Percentiles rank a stretch among this genome's conserved stretches.
These are phyloP conservation scores for Sabellastarte sp. DNA, from an alignment of 2,888 invertebrate genomes.

Conservation along the genomic window DNA sequence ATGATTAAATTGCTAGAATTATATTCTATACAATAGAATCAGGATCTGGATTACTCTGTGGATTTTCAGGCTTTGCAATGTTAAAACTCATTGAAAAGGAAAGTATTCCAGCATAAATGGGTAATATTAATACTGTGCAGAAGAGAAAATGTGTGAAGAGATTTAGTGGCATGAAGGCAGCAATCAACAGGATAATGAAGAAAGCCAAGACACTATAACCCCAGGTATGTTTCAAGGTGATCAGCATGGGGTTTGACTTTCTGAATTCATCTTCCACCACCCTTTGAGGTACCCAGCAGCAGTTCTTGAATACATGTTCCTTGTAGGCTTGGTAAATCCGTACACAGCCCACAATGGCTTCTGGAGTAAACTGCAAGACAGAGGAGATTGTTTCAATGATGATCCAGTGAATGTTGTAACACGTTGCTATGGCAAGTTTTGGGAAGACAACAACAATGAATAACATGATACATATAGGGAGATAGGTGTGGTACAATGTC, in stretches of 20 bases:
- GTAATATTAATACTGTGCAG: slow-evolving; percentile 36
- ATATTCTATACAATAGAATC: too few relatives aligned
- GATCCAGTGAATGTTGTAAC: slow-evolving; percentile 39
- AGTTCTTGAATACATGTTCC: slow-evolving; percentile 39
- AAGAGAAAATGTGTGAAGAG: slow-evolving; percentile 28
- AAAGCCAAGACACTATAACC: slow-evolving; percentile 41
- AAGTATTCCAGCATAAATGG: slow-evolving; percentile 44
- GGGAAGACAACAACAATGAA: slow-evolving; percentile 47
- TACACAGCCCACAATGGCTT: slow-evolving; percentile 45
- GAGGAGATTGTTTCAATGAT: slow-evolving; percentile 45
- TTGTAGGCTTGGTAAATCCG: slow-evolving; percentile 40
- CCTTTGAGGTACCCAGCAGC: slow-evolving; percentile 47
- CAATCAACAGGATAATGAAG: slow-evolving; percentile 30
- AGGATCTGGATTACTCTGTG: too few relatives aligned
- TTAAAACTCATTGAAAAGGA: too few relatives aligned
- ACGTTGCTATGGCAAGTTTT: slow-evolving; percentile 43
- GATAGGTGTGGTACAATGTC: slow-evolving; percentile 37
- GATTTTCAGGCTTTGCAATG: too few relatives aligned
- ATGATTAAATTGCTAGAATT: too few relatives aligned
- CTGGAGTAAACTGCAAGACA: slow-evolving; percentile 47
- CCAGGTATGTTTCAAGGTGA: slow-evolving; percentile 46
- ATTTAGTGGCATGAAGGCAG: too few relatives aligned
- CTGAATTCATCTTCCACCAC: slow-evolving; percentile 46
- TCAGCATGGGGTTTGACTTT: slow-evolving; percentile 41
- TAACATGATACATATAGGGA: slow-evolving; percentile 42